Percentiles rank a stretch among this genome's conserved stretches.
These are phyloP conservation scores for Litoditis marina DNA, from an alignment of 2,888 invertebrate species.

Conservation along the genomic window DNA sequence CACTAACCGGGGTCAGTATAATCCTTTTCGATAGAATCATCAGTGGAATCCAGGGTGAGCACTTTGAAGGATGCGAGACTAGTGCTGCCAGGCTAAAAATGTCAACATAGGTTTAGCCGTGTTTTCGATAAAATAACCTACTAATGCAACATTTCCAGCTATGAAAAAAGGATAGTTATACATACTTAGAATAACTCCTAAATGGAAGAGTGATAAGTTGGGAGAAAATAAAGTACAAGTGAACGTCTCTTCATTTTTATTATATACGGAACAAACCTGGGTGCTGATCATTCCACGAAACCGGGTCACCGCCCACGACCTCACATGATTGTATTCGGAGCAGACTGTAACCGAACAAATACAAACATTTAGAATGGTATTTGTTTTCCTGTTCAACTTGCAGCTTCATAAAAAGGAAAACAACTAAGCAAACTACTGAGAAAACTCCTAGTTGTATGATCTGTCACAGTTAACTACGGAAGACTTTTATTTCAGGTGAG, in stretches of 20 bases:
- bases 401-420: too few species aligned
- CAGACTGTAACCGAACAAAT: conserved; percentile 68
- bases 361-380: not conserved
- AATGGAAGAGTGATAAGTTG: not conserved
- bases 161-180: too few species aligned
- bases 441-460: too few species aligned
- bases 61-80: conserved; percentile 96
- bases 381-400: too few species aligned
- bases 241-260: not conserved
- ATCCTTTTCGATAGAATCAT: conserved; percentile 60
- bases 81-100: conserved; percentile 82
- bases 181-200: too few species aligned
- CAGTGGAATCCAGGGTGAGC: conserved; percentile 74
- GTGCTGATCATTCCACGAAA: conserved; percentile 98
- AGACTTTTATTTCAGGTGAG: too few species aligned
- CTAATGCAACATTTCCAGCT: too few species aligned
- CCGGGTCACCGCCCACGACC: conserved; percentile 92
- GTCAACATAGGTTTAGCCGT: too few species aligned
- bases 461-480: too few species aligned
- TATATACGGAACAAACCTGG: conserved; percentile 67
- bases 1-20: conserved; percentile 34
- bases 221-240: not conserved
- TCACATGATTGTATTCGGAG: conserved; percentile 93
- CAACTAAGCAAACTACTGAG: too few species aligned
- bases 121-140: too few species aligned